These are phyloP conservation scores for Girardinus metallicus DNA, from an alignment of 2,797 vertebrate genomes.

Conservation along the genomic window DNA sequence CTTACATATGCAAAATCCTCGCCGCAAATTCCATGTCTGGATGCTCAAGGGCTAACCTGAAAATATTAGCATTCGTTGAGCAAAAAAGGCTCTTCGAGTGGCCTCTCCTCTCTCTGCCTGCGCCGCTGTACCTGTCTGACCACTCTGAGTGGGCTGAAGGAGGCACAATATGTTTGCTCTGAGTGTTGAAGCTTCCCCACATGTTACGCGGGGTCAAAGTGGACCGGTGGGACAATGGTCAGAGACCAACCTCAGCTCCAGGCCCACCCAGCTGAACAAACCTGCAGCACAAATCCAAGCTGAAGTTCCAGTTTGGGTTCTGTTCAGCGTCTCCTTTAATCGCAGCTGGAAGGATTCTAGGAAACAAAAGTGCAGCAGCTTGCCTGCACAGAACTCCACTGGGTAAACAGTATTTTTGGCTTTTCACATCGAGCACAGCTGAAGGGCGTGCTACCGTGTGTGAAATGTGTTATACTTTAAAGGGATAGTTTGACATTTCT, in stretches of 20 bases:
- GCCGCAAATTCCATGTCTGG: constrained; percentile 56
- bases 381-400: constrained; percentile 50
- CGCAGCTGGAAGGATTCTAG: constrained; percentile 37
- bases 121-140: constrained; percentile 15
- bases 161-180: constrained; percentile 31
- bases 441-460: constrained; percentile 30
- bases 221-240: constrained; percentile 52
- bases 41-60: constrained; percentile 36
- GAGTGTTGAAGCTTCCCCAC: constrained; percentile 19
- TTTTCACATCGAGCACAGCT: constrained; percentile 9
- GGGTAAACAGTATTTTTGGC: constrained; percentile 42
- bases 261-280: constrained; percentile 57
- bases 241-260: constrained; percentile 45
- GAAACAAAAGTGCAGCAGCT: constrained; percentile 40
- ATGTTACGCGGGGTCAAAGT: constrained; percentile 46
- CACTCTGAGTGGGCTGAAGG: neutral
- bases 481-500: neutral
- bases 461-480: neutral
- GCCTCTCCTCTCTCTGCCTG: constrained; percentile 25
- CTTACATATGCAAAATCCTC: constrained; percentile 67
- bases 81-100: neutral
- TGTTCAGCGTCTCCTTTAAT: constrained; percentile 46
- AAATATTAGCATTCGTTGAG: neutral
- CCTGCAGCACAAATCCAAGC: constrained; percentile 44
- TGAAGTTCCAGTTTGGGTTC: constrained; percentile 44